Conservation (phyloP, 2,797 vertebrate species). For the Tinamus major region DNA sequence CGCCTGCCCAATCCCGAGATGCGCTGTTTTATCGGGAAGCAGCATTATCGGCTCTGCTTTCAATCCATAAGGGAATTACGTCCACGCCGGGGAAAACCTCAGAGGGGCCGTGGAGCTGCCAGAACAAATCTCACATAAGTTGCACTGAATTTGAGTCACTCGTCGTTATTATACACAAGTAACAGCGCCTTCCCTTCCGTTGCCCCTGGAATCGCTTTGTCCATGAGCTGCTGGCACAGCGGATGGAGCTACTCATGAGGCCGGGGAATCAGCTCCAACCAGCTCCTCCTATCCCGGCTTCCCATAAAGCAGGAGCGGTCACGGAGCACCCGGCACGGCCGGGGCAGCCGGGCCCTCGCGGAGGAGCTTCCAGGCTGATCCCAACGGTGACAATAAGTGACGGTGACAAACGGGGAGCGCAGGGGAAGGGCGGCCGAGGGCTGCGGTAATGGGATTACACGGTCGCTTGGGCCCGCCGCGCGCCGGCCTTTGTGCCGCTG, state of each 20-base stretch:
- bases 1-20: no score
- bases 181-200: background rate
- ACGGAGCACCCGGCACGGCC: background rate
- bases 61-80: background rate
- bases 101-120: background rate
- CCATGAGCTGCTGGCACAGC: background rate
- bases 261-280: background rate
- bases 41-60: background rate
- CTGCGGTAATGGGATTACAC: conserved; percentile 63
- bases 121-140: background rate
- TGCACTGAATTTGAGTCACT: background rate
- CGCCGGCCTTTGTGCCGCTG: background rate
- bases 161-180: background rate
- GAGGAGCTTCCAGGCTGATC: conserved; percentile 47
- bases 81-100: background rate
- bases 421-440: conserved; percentile 39
- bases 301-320: background rate
- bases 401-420: conserved; percentile 15
- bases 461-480: conserved; percentile 57
- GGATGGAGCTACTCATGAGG: background rate
- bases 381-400: background rate
- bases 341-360: background rate
- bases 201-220: background rate
- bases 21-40: rapidly evolving
- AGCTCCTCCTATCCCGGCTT: background rate